Evolutionary conservation across 53 echinoderm and acorn worm species (phyloP), one percentile per base, ranked within the genome.

Genomic region (Holothuria leucospilota): DNA sequence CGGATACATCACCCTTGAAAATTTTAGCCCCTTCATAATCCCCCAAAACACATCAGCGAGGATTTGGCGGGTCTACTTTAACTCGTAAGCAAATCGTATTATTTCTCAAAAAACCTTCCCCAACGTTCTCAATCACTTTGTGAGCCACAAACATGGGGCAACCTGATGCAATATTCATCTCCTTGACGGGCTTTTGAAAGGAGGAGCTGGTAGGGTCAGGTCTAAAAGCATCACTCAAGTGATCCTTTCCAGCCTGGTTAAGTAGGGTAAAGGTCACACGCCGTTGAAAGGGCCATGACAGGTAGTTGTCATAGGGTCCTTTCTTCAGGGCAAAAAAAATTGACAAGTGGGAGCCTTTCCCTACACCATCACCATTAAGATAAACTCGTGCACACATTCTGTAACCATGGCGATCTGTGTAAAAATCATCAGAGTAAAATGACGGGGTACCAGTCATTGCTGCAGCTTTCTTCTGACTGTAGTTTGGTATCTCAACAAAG

Each of bases 81-180:
- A 82, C 82, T 51, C 63, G 62, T 30, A 82, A 20, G 24, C 65
- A 82, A n/a, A 82, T 64, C 1, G 82, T 82, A 61, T 82, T 65
- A 63, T 63, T 82, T 18, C 41, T 82, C 39, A 82, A 5, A 64
- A 63, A 82, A 20, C 82, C 82, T 20, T 41, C 41, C 64, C 58
- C 2, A 12, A 41, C 34, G 25, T 89, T 83, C 29, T 71, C 74
- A 20, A 91, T 66, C 39, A 89, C 87, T 18, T 71, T 51, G 49
- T 92, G 84, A 13, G 89, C 84, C 42, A 90, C 91, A 59, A 92
- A 94, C 62, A 91, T 65, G 52, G 94, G 94, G 59, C 92, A 89
- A 18, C 94, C 94, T n/a, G 91, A 89, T 67, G 94, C 91, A 71
- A 94, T 91, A 63, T 94, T 94, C 94, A 94, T 94, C 16, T 94